A percentile compares a stretch with the other conserved stretches of the same genome.
Evolutionary conservation across 2,888 invertebrate genomes (phyloP).

Genomic region (Busseola fusca): DNA sequence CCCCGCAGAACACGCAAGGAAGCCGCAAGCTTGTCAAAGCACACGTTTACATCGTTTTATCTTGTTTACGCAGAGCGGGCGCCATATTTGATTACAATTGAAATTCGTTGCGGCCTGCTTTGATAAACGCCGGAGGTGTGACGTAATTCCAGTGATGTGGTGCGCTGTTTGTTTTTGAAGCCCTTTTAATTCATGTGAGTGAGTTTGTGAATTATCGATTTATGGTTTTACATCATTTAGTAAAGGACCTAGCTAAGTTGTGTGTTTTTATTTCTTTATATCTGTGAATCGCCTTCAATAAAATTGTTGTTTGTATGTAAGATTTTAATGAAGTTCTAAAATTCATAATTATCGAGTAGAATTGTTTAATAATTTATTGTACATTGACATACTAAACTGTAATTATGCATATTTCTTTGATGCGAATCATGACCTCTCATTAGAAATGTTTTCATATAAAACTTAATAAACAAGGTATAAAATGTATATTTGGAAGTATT

Average conservation of each 20-base stretch:
- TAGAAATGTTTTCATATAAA: no score
- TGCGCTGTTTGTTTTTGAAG: slow-evolving; percentile 33
- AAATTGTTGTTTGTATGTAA: not conserved
- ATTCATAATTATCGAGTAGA: no score
- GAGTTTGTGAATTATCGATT: slow-evolving; percentile 31
- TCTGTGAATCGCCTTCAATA: not conserved
- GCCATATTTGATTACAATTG: slow-evolving; percentile 84
- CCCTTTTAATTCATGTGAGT: slow-evolving; percentile 43
- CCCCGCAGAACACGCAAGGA: slow-evolving; percentile 41
- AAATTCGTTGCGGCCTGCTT: slow-evolving; percentile 70
- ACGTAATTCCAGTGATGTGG: slow-evolving; percentile 34
- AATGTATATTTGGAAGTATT: no score
- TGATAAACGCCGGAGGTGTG: slow-evolving; percentile 53
- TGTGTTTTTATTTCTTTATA: not conserved
- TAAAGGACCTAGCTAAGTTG: not conserved
- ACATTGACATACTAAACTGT: no score
- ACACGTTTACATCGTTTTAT: slow-evolving; percentile 80
- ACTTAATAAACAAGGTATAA: no score
- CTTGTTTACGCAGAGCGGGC: slow-evolving; percentile 82
- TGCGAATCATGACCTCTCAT: no score
- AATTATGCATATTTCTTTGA: no score
- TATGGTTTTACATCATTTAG: not conserved
- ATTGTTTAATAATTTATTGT: no score
- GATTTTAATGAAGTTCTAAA: no score
- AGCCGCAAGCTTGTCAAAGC: slow-evolving; percentile 76